Base-by-base conservation (phyloP, 2,888 invertebrate genomes). In the Lagria hirta region DNA sequence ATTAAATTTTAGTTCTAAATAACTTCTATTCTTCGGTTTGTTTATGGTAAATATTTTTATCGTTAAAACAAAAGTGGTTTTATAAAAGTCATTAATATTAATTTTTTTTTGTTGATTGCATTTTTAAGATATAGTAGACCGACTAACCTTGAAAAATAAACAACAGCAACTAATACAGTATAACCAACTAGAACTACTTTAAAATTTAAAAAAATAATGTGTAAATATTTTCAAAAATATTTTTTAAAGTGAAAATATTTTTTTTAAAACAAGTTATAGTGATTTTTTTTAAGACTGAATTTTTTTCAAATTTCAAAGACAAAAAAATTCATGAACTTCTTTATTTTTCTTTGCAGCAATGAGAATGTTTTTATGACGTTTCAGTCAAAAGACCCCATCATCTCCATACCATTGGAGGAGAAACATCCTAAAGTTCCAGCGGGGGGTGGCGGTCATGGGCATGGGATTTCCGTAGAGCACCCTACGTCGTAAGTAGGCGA, bases 401-500 rank as follows among this genome's bases (percentile, higher is more conserved):
- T 80, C 57, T 57, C 71, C 66, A 62, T 76, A 70, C 54, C 61
- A 6, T 28, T 57, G 48, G 54, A 58, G 38, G 60, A 64, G 16
- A 65, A 60, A 38, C 28, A 12, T 36, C 51, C 54, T 23, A 58
- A 70, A 67, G 52, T 51, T 50, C 72, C 69, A 30, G 48, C 48
- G 3, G 35, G 51, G 15, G 40, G 54, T 55, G 57, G 54, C 14
- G 48, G 72, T 61, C 57, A 52, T 13, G 64, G 65, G 24, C 62
- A 57, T 33, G 77, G 74, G 12, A 66, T 74, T 33, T 66, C 73
- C 10, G 77, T 80, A 8, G 73, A 76, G 52, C 82, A 84, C 64
- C 82, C 83, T 1, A 84, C 83, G 7, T 78, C 83, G 84, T 84
- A 66, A 80, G 82, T 77, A 60, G 22, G 21, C 37, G 45, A 48